Conservation (phyloP, 2,797 vertebrate genomes). For the Borostomias antarcticus region DNA sequence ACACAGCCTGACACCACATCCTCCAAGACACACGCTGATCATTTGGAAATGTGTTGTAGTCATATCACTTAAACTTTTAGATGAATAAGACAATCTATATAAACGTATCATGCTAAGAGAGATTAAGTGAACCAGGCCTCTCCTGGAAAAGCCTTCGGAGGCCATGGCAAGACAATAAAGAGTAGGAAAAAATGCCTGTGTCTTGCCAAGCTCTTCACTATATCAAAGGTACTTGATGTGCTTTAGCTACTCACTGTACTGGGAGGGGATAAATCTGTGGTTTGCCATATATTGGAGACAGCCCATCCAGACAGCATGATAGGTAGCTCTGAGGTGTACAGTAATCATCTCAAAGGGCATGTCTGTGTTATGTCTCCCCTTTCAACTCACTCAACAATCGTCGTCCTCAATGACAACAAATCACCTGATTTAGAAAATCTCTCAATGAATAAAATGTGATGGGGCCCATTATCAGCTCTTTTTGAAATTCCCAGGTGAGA, state of each 20-base stretch:
- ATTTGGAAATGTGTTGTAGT: neutral
- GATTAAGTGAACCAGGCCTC: conserved; percentile 30
- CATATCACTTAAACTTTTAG: conserved; percentile 26
- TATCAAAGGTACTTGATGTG: conserved; percentile 11
- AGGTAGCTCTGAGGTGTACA: neutral
- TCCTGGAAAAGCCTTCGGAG: conserved; percentile 47
- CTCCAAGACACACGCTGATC: neutral
- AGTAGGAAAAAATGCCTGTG: conserved; percentile 41
- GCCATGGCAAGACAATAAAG: conserved; percentile 54
- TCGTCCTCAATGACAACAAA: neutral
- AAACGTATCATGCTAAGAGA: conserved; percentile 45
- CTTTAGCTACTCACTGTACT: neutral
- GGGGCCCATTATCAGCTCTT: too few relatives aligned
- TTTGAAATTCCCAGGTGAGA: too few relatives aligned
- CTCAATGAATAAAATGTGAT: neutral
- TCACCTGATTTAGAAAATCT: neutral
- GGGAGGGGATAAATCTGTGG: conserved; percentile 11
- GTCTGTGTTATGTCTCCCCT: neutral
- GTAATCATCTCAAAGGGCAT: neutral
- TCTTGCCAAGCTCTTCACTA: conserved; percentile 47
- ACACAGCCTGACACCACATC: neutral
- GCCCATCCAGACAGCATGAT: conserved; percentile 9
- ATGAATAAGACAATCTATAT: conserved; percentile 50
- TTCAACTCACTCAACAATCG: neutral
- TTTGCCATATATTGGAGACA: conserved; percentile 32